Conservation (phyloP, 2,888 invertebrate species). For the Athrips mouffetella region DNA sequence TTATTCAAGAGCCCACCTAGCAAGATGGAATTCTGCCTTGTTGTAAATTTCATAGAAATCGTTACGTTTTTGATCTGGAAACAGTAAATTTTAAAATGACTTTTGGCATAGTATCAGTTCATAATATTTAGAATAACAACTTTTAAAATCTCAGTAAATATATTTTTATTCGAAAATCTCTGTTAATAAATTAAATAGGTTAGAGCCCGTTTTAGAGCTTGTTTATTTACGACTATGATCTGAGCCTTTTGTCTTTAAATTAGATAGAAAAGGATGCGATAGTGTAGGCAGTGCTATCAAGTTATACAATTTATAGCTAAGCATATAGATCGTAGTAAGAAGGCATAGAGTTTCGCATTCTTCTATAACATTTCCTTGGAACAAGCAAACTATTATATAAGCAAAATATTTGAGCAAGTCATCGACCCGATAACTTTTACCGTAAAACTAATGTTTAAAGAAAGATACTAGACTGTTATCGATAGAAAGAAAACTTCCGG, state of each 20-base stretch:
- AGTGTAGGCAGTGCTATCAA: not conserved
- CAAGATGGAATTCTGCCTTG: no score
- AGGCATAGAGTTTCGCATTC: not conserved
- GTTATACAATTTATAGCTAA: not conserved
- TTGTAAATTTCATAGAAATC: no score
- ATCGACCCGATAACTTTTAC: conserved; percentile 1
- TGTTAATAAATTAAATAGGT: no score
- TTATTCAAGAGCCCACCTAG: no score
- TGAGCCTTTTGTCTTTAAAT: not conserved
- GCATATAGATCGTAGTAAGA: not conserved
- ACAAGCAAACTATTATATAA: not conserved
- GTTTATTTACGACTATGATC: not conserved
- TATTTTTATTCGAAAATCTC: no score
- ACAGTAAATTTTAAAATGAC: no score
- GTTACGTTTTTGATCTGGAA: no score
- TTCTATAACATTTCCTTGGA: not conserved
- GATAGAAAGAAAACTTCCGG: conserved; percentile 5
- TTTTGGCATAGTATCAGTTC: no score
- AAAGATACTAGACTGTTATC: conserved; percentile 7
- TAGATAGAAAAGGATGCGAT: no score
- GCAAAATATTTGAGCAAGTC: not conserved
- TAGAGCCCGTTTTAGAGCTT: not conserved
- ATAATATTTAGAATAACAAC: no score
- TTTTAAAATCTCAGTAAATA: no score
- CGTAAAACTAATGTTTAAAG: not conserved